Evolutionary conservation across 2,113 vertebrate species (phyloP).

Genomic region (Struthidea cinerea): DNA sequence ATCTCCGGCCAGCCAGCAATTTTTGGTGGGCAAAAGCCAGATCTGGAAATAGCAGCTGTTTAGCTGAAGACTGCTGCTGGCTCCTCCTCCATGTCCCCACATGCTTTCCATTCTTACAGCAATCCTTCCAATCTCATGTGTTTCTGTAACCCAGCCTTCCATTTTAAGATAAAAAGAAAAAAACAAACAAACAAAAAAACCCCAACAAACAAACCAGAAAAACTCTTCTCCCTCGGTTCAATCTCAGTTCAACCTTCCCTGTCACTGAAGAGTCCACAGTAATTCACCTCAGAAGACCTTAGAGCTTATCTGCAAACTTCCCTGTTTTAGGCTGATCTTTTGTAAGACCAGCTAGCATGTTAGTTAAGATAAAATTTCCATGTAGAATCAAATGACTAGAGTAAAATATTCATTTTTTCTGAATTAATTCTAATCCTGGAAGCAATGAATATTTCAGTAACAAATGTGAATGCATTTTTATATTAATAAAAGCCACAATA

Average conservation of each 20-base stretch:
- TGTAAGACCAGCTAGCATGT: neutral
- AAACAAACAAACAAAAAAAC: neutral
- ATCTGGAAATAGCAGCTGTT: neutral
- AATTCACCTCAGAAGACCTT: neutral
- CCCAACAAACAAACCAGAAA: neutral
- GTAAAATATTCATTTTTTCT: neutral
- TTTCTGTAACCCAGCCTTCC: neutral
- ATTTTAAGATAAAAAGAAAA: neutral
- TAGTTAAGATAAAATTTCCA: neutral
- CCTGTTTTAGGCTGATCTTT: neutral
- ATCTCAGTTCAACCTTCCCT: neutral
- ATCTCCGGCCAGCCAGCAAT: neutral
- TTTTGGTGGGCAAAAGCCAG: neutral
- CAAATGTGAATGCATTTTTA: slow-evolving; percentile 1
- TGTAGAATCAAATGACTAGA: neutral
- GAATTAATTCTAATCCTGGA: neutral
- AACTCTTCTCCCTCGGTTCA: neutral
- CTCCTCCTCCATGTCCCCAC: neutral
- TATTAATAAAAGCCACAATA: slow-evolving; percentile 18
- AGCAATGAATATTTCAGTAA: slow-evolving; percentile 37
- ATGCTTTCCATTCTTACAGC: neutral
- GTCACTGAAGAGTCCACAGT: neutral
- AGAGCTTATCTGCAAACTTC: neutral
- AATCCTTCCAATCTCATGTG: neutral
- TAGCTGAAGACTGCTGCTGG: neutral